Percentiles rank a stretch among this genome's conserved stretches.
phyloP scores from a whole-genome alignment of 2,113 vertebrate species.

The Pomatorhinus ruficollis region DNA sequence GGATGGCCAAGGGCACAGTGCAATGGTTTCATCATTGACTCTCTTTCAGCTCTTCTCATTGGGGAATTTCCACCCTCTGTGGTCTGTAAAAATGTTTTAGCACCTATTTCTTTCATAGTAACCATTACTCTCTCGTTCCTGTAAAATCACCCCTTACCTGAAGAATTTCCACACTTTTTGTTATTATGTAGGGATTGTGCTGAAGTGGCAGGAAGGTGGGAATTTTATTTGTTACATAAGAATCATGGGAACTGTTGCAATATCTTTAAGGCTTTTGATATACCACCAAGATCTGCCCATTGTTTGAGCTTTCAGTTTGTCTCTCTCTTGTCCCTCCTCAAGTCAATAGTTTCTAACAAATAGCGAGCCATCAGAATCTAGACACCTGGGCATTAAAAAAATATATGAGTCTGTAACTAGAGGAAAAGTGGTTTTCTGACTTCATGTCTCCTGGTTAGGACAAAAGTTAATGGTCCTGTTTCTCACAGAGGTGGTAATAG shows the following conservation, averaged over 20 bases:
- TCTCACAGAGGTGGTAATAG: fast-evolving
- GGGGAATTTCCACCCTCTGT: not conserved
- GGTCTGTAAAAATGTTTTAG: not conserved
- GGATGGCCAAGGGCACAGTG: not conserved
- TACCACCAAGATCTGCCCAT: not conserved
- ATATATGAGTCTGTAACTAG: not conserved
- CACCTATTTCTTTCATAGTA: not conserved
- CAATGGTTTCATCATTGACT: not conserved
- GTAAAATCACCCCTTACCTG: not conserved
- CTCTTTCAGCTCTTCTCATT: not conserved
- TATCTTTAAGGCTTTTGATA: not conserved
- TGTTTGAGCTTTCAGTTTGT: not conserved
- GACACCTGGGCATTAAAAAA: not conserved
- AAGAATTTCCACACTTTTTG: not conserved
- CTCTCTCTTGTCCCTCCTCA: not conserved
- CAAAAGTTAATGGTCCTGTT: not conserved
- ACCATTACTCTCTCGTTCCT: not conserved
- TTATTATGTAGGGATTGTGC: not conserved
- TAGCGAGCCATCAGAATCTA: not conserved
- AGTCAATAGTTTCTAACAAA: not conserved
- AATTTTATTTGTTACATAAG: not conserved
- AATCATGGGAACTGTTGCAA: not conserved
- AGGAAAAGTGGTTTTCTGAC: not conserved
- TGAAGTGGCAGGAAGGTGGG: not conserved
- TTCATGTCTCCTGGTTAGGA: not conserved